Evolutionary conservation across 2,797 vertebrate genomes (phyloP).

Genomic region (Sciaenops ocellatus): DNA sequence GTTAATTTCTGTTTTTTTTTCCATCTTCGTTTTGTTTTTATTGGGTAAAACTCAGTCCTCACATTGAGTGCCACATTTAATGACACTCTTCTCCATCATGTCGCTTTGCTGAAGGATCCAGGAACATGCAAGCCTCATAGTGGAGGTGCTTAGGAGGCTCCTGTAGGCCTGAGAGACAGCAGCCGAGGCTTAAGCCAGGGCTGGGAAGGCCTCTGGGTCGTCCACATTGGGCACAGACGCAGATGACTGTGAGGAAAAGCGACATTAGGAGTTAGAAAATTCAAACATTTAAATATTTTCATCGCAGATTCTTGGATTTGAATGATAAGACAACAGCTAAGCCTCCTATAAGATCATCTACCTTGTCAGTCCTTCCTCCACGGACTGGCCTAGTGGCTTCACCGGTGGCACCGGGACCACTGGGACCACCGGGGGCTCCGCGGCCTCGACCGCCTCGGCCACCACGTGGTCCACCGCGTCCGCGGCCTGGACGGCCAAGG

Average conservation of each 20-base stretch:
- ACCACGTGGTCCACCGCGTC: constrained; percentile 91
- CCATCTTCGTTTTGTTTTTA: constrained; percentile 90
- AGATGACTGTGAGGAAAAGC: constrained; percentile 83
- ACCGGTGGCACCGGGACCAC: constrained; percentile 45
- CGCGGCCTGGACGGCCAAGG: constrained; percentile 94
- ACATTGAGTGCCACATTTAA: constrained; percentile 95
- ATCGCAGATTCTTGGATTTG: not conserved
- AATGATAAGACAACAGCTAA: too few species aligned
- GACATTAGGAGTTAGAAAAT: constrained; percentile 40
- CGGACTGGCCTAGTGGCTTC: constrained; percentile 86
- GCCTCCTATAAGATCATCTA: constrained; percentile 54
- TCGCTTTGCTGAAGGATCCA: constrained; percentile 97
- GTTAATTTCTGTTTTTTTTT: constrained; percentile 78
- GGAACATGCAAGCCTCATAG: constrained; percentile 99
- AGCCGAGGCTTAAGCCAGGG: constrained; percentile 92
- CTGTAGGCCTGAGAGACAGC: constrained; percentile 87
- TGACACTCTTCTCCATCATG: constrained; percentile 94
- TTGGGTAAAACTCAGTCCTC: constrained; percentile 99
- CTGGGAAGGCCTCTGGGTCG: constrained; percentile 99
- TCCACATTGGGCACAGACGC: constrained; percentile 97
- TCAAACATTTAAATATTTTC: not conserved
- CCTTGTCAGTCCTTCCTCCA: constrained; percentile 93
- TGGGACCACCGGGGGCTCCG: constrained; percentile 62
- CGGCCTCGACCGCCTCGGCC: constrained; percentile 83
- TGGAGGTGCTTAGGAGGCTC: constrained; percentile 90